Conservation (phyloP, 2,888 invertebrate species). For the Hypercompe scribonia region DNA sequence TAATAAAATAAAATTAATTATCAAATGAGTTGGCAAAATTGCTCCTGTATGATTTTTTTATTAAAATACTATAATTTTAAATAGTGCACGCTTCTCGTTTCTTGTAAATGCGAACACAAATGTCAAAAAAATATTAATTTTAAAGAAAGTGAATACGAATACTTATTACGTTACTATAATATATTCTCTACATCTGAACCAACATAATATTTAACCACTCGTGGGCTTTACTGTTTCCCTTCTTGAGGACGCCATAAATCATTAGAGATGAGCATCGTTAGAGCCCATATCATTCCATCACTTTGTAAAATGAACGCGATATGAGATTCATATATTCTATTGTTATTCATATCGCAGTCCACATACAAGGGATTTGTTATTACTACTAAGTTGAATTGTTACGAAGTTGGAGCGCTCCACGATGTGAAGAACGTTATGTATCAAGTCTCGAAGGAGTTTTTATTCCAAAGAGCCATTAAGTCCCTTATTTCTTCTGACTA, state of each 20-base stretch:
- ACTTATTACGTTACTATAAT: background rate
- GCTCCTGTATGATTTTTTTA: background rate
- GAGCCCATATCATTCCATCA: conserved; percentile 17
- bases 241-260: conserved; percentile 18
- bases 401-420: background rate
- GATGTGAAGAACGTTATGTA: background rate
- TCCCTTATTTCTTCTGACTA: background rate
- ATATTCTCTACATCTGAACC: background rate
- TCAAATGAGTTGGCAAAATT: background rate
- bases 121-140: too few species aligned
- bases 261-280: conserved; percentile 18
- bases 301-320: conserved; percentile 17
- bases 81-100: background rate
- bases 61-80: too few species aligned
- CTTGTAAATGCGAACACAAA: background rate
- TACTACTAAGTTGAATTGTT: conserved; percentile 7
- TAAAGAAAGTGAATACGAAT: too few species aligned
- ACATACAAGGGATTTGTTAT: conserved; percentile 15
- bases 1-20: too few species aligned
- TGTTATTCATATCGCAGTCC: conserved; percentile 19
- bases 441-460: background rate
- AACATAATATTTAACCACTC: background rate
- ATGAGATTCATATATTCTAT: conserved; percentile 20
- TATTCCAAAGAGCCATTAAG: background rate
- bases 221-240: conserved; percentile 21